phyloP scores from a whole-genome alignment of 2,888 invertebrate genomes.

The Elaeidobius kamerunicus region DNA sequence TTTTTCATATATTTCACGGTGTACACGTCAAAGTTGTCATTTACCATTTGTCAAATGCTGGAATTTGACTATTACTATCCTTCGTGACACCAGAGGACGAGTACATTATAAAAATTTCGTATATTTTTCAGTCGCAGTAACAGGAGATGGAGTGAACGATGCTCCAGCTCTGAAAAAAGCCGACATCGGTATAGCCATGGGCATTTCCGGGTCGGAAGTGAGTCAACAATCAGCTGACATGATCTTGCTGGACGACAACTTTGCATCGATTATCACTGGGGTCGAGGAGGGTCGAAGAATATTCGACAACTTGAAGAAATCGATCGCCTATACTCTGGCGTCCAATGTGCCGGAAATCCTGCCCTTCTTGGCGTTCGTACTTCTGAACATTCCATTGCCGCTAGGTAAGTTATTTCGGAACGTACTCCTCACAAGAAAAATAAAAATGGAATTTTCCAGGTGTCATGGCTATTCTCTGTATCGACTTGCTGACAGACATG shows the following conservation, averaged over 20 bases:
- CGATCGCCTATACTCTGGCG: conserved; percentile 78
- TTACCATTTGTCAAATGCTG: no score
- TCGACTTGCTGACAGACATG: conserved; percentile 79
- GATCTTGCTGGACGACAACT: conserved; percentile 84
- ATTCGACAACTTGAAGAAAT: conserved; percentile 83
- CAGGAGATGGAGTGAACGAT: conserved; percentile 87
- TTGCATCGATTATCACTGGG: conserved; percentile 82
- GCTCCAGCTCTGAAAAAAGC: conserved; percentile 82
- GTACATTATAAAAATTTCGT: not conserved
- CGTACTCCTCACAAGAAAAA: no score
- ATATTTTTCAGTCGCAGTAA: conserved; percentile 67
- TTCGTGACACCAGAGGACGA: not conserved
- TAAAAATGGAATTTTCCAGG: conserved; percentile 51
- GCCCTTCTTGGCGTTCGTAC: conserved; percentile 73
- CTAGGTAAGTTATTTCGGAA: conserved; percentile 53
- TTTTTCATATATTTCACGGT: not conserved
- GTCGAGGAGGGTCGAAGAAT: conserved; percentile 82
- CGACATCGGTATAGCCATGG: conserved; percentile 79
- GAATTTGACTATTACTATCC: not conserved
- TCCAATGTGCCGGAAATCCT: conserved; percentile 82
- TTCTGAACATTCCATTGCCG: conserved; percentile 72
- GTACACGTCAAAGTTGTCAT: not conserved
- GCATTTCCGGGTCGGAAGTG: conserved; percentile 72
- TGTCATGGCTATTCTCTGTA: conserved; percentile 61
- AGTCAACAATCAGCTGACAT: conserved; percentile 89